Evolutionary conservation across 2,113 vertebrate genomes (phyloP), one percentile per base, ranked within the genome.

Genomic region (Pantherophis guttatus): DNA sequence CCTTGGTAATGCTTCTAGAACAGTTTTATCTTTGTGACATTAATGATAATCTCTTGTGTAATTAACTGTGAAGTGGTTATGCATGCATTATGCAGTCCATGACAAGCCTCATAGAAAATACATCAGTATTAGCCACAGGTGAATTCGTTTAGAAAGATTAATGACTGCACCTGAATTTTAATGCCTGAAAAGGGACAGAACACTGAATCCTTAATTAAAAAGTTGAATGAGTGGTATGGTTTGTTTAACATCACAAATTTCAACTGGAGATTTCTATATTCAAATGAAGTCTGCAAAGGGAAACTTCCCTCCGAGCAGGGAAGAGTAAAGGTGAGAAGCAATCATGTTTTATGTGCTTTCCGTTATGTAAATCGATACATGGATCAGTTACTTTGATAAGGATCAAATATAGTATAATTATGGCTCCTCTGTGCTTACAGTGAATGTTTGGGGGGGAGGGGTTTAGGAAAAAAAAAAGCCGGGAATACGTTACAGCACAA

Each of bases 141-240:
- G 98, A 98, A 98, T 98, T 98, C 98, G 96, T 98, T 98, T 98
- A 98, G 98, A 98, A 98, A 98, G 98, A 98, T 98, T 98, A 98
- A 98, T 98, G 98, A 98, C 97, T 98, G 97, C 97, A 98, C 98
- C 98, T 98, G 98, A 98, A 98, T 98, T 98, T 98, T 98, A 98
- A 98, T 98, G 98, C 97, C 97, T 98, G 96, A 96, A 97, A 98
- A 98, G 97, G 97, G 97, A 98, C 97, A 98, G 98, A 98, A 98
- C 97, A 96, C 97, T 98, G 98, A 98, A 98, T 98, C 97, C 98
- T 98, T 98, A 98, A 98, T 98, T 98, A 98, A 98, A 98, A 98
- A 98, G 97, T 97, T 98, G 98, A 98, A 98, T 98, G 97, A 98
- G 97, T 97, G 96, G 97, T 97, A 98, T 97, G 98, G 98, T 98